Evolutionary conservation across 2,113 vertebrate genomes (phyloP).

Genomic region (Platanista minor): DNA sequence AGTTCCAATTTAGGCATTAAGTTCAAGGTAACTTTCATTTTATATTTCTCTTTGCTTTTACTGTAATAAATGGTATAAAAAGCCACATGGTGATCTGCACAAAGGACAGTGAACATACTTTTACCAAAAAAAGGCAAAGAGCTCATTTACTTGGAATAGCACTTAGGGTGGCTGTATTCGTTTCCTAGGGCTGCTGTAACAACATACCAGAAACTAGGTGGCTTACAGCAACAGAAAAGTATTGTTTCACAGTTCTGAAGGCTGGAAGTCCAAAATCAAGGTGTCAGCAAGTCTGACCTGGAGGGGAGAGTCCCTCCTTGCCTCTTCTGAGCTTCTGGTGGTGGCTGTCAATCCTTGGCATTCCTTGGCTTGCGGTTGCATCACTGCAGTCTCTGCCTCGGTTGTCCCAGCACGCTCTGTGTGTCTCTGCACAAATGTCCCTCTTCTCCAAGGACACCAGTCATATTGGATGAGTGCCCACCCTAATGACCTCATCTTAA

Average conservation of each 20-base stretch:
- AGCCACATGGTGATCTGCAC: background rate
- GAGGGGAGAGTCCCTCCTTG: accelerated
- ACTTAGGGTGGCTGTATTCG: too few species aligned
- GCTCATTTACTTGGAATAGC: background rate
- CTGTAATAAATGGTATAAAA: background rate
- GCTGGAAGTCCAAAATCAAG: background rate
- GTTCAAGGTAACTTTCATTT: slow-evolving; percentile 52
- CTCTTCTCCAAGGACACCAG: background rate
- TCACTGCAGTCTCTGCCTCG: too few species aligned
- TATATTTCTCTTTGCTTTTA: background rate
- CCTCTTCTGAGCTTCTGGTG: background rate
- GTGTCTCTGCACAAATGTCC: background rate
- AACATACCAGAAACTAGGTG: background rate
- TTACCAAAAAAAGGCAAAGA: background rate
- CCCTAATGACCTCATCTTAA: background rate
- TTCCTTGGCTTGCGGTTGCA: background rate
- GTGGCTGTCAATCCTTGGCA: accelerated
- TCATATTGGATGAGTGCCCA: background rate
- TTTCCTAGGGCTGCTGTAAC: background rate
- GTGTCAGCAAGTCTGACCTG: too few species aligned
- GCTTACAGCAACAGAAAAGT: background rate
- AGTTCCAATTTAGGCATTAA: background rate
- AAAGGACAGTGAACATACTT: background rate
- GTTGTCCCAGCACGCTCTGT: accelerated
- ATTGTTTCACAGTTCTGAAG: background rate